Conservation (phyloP, 1,140 invertebrate genomes). For the Caenorhabditis latens region DNA sequence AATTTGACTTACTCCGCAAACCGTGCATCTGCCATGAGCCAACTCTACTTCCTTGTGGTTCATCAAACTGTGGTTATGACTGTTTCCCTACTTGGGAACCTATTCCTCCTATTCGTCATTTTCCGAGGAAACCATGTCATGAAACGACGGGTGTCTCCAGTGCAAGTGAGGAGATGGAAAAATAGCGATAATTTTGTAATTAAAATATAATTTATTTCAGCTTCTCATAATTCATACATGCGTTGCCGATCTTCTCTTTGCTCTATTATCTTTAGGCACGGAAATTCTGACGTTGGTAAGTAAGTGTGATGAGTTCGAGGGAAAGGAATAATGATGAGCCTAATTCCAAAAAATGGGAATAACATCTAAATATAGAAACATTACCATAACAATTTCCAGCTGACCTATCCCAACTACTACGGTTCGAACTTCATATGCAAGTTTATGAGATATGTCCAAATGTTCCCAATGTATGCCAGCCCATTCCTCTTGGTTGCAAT, state of each 20-base stretch:
- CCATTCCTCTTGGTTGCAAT: slow-evolving; percentile 75
- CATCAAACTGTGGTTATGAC: slow-evolving; percentile 68
- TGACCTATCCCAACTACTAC: slow-evolving; percentile 73
- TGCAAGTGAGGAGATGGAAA: slow-evolving; percentile 69
- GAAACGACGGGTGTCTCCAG: slow-evolving; percentile 71
- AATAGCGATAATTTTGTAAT: background rate
- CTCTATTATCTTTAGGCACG: slow-evolving; percentile 79
- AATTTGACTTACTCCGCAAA: too few species aligned
- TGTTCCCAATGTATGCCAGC: slow-evolving; percentile 74
- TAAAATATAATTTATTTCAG: slow-evolving; percentile 65
- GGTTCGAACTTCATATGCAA: slow-evolving; percentile 77
- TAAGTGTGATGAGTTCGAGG: background rate
- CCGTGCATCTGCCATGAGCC: background rate
- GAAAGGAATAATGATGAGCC: too few species aligned
- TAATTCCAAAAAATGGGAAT: too few species aligned
- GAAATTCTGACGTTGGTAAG: slow-evolving; percentile 73
- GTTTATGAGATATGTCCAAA: slow-evolving; percentile 78
- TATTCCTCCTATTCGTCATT: slow-evolving; percentile 74
- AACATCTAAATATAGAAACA: background rate
- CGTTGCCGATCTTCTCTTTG: slow-evolving; percentile 79
- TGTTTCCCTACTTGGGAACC: slow-evolving; percentile 72
- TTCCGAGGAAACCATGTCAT: slow-evolving; percentile 69
- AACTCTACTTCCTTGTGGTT: slow-evolving; percentile 61
- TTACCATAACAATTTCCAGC: background rate
- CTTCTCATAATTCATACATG: slow-evolving; percentile 78